Evolutionary conservation across 2,797 vertebrate species (phyloP).

Genomic region (Anisognathus igniventris): DNA sequence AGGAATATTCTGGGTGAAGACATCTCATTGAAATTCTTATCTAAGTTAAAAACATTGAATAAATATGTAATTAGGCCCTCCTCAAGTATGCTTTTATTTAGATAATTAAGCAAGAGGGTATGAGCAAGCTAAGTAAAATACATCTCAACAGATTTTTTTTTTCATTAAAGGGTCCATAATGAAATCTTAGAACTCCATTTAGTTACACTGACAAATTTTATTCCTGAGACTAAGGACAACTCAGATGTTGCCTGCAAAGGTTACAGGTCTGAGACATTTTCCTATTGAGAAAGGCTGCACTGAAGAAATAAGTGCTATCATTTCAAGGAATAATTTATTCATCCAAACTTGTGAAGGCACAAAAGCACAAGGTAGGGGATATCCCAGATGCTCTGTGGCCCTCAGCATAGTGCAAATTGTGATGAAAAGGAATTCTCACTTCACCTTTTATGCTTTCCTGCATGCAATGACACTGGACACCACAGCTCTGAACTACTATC

Average conservation of each 20-base stretch:
- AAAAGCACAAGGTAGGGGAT: neutral
- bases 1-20: neutral
- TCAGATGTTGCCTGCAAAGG: neutral
- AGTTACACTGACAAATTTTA: neutral
- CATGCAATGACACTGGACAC: rapidly evolving
- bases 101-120: neutral
- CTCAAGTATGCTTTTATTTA: neutral
- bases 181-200: neutral
- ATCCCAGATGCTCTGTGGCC: neutral
- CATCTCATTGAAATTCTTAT: neutral
- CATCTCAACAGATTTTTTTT: neutral
- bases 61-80: neutral
- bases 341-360: neutral
- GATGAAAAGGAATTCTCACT: neutral
- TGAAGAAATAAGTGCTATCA: neutral
- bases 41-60: neutral
- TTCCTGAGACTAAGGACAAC: neutral
- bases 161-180: neutral
- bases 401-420: neutral
- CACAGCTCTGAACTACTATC: rapidly evolving
- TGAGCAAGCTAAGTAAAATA: neutral
- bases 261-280: neutral
- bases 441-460: neutral
- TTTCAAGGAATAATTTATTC: neutral
- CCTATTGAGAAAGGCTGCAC: neutral